These are phyloP conservation scores for Hippocampus zosterae DNA, from an alignment of 2,113 vertebrate species.

Conservation along the genomic window DNA sequence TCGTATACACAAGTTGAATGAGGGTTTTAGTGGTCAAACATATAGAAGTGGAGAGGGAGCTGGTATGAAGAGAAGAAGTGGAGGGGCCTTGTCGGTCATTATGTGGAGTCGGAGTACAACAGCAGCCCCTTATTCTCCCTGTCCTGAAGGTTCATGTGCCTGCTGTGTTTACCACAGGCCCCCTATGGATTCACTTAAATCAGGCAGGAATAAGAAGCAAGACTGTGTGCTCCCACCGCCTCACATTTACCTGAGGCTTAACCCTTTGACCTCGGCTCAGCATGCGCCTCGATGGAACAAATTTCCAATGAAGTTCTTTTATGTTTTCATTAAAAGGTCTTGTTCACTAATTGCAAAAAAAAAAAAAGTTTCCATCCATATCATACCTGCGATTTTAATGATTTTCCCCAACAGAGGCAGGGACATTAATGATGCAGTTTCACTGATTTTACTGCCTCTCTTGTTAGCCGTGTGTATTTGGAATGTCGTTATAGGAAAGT, in stretches of 20 bases:
- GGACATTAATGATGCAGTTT: conserved; percentile 45
- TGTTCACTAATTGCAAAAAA: conserved; percentile 26
- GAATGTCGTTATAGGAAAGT: conserved; percentile 32
- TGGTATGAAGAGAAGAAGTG: conserved; percentile 47
- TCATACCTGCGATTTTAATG: conserved; percentile 20
- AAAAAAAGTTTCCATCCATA: neutral
- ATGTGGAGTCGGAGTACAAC: conserved; percentile 58
- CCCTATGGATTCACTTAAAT: conserved; percentile 64
- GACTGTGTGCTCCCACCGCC: conserved; percentile 46
- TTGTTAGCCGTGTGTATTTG: conserved; percentile 35
- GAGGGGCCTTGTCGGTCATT: conserved; percentile 51
- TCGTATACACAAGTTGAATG: conserved; percentile 54
- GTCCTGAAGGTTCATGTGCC: conserved; percentile 52
- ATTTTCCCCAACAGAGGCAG: conserved; percentile 42
- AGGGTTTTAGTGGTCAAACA: conserved; percentile 58
- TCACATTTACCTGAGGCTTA: conserved; percentile 71
- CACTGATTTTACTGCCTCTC: conserved; percentile 40
- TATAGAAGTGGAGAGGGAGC: conserved; percentile 60
- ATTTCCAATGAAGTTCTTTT: conserved; percentile 45
- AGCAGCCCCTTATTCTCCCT: conserved; percentile 51
- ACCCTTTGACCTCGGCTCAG: conserved; percentile 57
- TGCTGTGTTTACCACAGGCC: conserved; percentile 60
- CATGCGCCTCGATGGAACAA: conserved; percentile 39
- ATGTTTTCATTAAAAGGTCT: conserved; percentile 40
- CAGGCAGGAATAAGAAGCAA: conserved; percentile 59